Base-by-base conservation (phyloP, 37 sponge, comb jelly and placozoan species). In the Crambe crambe region DNA sequence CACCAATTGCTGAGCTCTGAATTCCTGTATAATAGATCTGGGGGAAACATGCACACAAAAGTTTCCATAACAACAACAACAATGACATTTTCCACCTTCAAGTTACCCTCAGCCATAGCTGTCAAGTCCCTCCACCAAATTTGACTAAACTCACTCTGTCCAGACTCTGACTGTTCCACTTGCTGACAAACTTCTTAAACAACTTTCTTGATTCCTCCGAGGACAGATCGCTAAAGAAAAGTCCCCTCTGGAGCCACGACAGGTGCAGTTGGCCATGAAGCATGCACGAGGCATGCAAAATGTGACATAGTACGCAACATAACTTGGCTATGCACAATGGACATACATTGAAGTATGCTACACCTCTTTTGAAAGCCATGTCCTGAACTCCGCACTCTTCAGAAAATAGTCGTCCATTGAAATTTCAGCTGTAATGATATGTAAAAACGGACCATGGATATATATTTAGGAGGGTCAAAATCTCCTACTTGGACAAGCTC, bases 281-380 rank as follows among this genome's bases (percentile, higher is more conserved):
- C 8, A 26, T 36, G 34, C 36, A 20, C 36, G 37, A 9, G 68
- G n/a, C n/a, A n/a, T n/a, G n/a, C 3, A 29, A 37, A 29, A 67
- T 20, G 9, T 4, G 36, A 67, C 3, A 32, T 29, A 42, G 2
- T 12, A 42, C n/a, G 71, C 42, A 42, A 12, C 36, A 73, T 54
- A 73, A 41, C 32, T 21, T 37, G 4, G 38, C 9, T 17, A 68
- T 68, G 42, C 56, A 32, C n/a, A 17, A 41, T 56, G 54, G 17
- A 32, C 54, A 42, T 22, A 25, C 71, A 42, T 20, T 29, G 5
- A 9, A 56, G 32, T 54, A n/a, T 26, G 5, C 29, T 62, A 44
- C 39, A 94, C 95, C 82, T 94, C 86, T 68, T 94, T 85, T 22
- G 91, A 72, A 1, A 94, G 81, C 95, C 95, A 94, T 41, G 57